Evolutionary conservation across 2,113 vertebrate species (phyloP).

Genomic region (Nannospalax galili): DNA sequence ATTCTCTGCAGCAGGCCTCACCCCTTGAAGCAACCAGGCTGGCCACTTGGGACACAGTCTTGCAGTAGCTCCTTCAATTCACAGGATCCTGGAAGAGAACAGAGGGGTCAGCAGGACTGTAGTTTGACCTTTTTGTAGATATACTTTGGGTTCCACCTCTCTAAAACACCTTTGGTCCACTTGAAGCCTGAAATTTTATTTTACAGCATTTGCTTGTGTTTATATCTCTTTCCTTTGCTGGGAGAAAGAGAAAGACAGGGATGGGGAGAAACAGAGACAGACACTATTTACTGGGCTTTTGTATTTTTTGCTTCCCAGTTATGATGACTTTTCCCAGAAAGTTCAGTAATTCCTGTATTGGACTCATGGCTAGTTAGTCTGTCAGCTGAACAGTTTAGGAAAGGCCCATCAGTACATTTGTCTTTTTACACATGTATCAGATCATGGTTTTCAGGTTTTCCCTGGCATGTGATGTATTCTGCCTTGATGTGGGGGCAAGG

Average conservation of each 20-base stretch:
- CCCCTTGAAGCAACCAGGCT: too few species aligned
- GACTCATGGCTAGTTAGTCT: background rate
- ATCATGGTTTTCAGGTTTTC: background rate
- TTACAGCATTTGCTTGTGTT: background rate
- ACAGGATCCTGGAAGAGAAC: background rate
- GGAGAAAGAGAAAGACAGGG: too few species aligned
- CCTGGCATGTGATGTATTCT: background rate
- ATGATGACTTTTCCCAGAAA: background rate
- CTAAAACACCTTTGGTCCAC: background rate
- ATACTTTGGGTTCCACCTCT: background rate
- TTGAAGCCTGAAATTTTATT: background rate
- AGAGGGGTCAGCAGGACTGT: background rate
- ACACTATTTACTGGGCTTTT: fast-evolving
- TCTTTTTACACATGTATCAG: background rate
- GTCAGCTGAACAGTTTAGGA: background rate
- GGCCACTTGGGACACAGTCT: too few species aligned
- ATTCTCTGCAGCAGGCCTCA: too few species aligned
- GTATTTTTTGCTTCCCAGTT: background rate
- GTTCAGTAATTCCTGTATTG: too few species aligned
- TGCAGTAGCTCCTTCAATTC: background rate
- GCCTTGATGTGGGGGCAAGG: background rate
- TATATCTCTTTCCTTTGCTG: background rate
- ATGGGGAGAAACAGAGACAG: too few species aligned
- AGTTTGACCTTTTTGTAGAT: background rate
- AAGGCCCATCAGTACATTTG: background rate